Evolutionary conservation across 1,140 invertebrate genomes (phyloP), one percentile per base, ranked within the genome.

Genomic region (Pseudachorutes palmiensis): DNA sequence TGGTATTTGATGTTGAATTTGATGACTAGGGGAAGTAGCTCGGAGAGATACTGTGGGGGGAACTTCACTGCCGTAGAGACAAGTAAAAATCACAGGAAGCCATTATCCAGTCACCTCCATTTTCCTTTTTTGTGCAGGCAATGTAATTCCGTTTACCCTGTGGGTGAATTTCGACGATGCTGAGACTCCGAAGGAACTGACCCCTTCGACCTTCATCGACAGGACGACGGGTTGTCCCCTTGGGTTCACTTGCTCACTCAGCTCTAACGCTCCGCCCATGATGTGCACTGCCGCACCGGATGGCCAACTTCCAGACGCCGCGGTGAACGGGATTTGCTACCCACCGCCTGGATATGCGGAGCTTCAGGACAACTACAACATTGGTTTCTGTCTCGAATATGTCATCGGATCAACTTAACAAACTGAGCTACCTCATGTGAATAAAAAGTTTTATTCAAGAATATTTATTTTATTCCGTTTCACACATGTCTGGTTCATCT

Each of bases 141-240:
- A 3, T 19, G 51, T 55, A 5, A 16, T 26, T 9, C 51, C 51
- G 51, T 55, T 55, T 55, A 16, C 14, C 5, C 9, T 55, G 12
- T 55, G 51, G 51, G 51, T 55, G 5, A 55, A 55, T 22, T 55
- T 55, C 51, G 51, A 55, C 24, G 24, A 55, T 14, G 51, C 51
- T 19, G 51, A 55, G 51, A 24, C 24, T 5, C 51, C 51, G 3
- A 55, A 55, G 51, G 51, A 55, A 55, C 24, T 55, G 51, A 55
- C 51, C 5, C 51, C 51, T 19, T 14, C 14, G 24, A 12, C 51
- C 5, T 19, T 16, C 5, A 55, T 19, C 12, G 51, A 55, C 24
- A 9, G 9, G 3, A 5, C 24, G 5, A 55, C 51, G 24, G 51
- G 51, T 5, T 55, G 51, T 24, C 51, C 51, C 12, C 24, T 55